Conservation (phyloP, 1,140 invertebrate species). For the Macrobrachium rosenbergii region DNA sequence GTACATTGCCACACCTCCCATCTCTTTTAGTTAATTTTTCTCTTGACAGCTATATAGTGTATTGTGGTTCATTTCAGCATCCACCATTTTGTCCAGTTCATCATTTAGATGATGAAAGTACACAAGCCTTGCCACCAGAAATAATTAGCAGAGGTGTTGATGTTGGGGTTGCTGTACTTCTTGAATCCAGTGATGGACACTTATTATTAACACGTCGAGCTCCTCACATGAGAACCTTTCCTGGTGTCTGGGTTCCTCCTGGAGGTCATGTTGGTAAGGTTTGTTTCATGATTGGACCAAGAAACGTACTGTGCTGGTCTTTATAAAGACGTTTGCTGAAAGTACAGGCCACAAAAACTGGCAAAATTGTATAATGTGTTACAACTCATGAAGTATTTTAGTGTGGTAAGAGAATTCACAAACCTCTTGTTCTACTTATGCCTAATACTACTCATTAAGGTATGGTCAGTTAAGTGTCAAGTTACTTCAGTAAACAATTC, state of each 20-base stretch:
- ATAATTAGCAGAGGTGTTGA: conserved; percentile 68
- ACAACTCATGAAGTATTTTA: no score
- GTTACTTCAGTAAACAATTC: no score
- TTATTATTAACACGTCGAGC: conserved; percentile 70
- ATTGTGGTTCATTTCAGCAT: conserved; percentile 29
- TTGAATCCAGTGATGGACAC: conserved; percentile 69
- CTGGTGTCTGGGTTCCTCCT: conserved; percentile 72
- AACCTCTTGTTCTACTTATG: no score
- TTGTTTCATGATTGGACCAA: neutral
- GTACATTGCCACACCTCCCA: no score
- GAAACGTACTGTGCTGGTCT: neutral
- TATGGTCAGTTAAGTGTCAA: no score
- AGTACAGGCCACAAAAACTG: neutral
- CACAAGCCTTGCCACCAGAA: conserved; percentile 7
- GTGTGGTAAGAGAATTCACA: no score
- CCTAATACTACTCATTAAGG: no score
- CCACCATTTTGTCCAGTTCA: conserved; percentile 53
- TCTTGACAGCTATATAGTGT: neutral
- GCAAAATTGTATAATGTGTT: no score
- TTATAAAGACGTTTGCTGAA: neutral
- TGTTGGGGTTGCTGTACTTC: conserved; percentile 70
- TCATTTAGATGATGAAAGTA: conserved; percentile 16
- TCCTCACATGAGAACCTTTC: conserved; percentile 70
- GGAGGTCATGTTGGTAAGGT: conserved; percentile 68
- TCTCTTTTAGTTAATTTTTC: neutral